A percentile compares a stretch with the other conserved stretches of the same genome.
Evolutionary conservation across 1,140 invertebrate species (phyloP).

Genomic region (Euglossa dilemma): DNA sequence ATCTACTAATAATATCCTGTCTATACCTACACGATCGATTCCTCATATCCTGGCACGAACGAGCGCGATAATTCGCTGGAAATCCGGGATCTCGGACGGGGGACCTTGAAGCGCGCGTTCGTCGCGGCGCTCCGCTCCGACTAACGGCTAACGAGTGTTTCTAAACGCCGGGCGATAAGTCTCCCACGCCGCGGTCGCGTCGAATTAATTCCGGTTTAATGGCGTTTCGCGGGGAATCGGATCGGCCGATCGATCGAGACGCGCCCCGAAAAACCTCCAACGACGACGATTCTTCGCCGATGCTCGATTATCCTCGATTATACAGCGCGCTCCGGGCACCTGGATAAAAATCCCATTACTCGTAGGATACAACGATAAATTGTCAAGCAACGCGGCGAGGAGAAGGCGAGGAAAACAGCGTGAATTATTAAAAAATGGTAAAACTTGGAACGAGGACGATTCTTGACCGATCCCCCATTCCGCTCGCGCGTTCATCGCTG

Average conservation of each 20-base stretch:
- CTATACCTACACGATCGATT: not conserved
- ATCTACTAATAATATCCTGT: constrained; percentile 17
- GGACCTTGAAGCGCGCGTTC: not conserved
- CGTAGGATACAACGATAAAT: too few species aligned
- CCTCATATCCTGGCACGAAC: not conserved
- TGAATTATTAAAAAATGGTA: too few species aligned
- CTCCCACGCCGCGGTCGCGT: not conserved
- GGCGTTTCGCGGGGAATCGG: too few species aligned
- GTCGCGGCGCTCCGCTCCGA: too few species aligned
- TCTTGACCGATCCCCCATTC: too few species aligned
- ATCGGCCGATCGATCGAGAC: not conserved
- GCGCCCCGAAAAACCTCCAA: not conserved
- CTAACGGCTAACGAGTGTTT: not conserved
- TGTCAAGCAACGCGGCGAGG: too few species aligned
- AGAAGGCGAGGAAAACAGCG: too few species aligned
- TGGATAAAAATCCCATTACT: too few species aligned
- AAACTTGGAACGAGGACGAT: too few species aligned
- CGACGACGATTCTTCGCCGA: not conserved
- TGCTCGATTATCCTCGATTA: not conserved
- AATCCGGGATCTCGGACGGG: not conserved
- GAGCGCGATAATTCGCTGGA: not conserved
- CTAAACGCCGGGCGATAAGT: not conserved
- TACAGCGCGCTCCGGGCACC: too few species aligned
- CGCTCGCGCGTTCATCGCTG: too few species aligned
- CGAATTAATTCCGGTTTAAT: not conserved